A percentile compares a stretch with the other conserved stretches of the same genome.
These are phyloP conservation scores for Australoheros scitulus DNA, from an alignment of 2,113 vertebrate species.

Conservation along the genomic window DNA sequence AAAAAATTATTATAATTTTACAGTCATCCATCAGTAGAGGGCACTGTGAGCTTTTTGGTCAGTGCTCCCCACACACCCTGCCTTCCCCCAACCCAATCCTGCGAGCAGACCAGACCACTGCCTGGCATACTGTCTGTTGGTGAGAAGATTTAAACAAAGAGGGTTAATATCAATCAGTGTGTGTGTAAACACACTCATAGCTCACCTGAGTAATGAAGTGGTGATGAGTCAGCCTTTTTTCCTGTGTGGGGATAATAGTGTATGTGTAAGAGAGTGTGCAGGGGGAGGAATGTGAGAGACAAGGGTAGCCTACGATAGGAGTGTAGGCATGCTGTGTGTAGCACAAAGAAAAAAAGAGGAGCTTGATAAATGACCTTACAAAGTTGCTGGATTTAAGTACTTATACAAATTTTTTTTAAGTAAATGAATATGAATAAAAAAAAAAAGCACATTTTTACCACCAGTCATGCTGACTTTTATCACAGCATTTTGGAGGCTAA, in stretches of 20 bases:
- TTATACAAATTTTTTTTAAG: neutral
- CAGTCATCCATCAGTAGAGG: slow-evolving; percentile 72
- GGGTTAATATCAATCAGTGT: slow-evolving; percentile 75
- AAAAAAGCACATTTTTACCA: neutral
- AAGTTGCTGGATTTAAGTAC: slow-evolving; percentile 16
- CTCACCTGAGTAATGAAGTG: slow-evolving; percentile 73
- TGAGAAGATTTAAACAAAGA: slow-evolving; percentile 74
- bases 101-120: slow-evolving; percentile 46
- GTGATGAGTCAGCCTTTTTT: slow-evolving; percentile 69
- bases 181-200: slow-evolving; percentile 72
- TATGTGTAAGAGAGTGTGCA: slow-evolving; percentile 28
- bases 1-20: slow-evolving; percentile 7
- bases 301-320: slow-evolving; percentile 28
- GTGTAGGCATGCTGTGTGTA: slow-evolving; percentile 47
- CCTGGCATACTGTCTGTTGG: slow-evolving; percentile 46
- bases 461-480: neutral
- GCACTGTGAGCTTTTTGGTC: slow-evolving; percentile 76
- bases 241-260: slow-evolving; percentile 31
- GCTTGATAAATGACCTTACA: slow-evolving; percentile 38
- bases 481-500: neutral
- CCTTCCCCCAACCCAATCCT: slow-evolving; percentile 5
- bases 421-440: slow-evolving; percentile 1
- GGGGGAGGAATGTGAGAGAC: slow-evolving; percentile 38
- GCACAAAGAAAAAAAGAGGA: slow-evolving; percentile 33
- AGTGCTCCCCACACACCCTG: neutral